Conservation (phyloP, 2,797 vertebrate genomes). For the Columba guinea region DNA sequence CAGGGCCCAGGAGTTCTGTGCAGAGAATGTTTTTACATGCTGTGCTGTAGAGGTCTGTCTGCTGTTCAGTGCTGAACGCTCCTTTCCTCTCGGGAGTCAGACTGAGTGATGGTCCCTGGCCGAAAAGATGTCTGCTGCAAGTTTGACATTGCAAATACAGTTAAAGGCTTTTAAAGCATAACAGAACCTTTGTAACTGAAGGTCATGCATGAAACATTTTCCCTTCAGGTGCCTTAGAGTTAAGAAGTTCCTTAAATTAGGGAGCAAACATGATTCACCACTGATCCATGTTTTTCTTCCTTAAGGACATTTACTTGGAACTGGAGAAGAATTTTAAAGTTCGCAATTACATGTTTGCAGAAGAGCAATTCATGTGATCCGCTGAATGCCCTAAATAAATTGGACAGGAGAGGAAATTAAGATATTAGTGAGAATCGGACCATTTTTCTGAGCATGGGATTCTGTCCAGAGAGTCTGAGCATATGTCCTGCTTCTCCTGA, state of each 20-base stretch:
- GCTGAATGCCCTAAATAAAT: constrained; percentile 16
- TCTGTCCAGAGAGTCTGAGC: constrained; percentile 15
- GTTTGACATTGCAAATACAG: background rate
- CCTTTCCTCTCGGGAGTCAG: background rate
- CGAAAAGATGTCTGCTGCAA: background rate
- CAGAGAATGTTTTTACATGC: constrained; percentile 19
- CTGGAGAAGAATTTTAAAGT: constrained; percentile 10
- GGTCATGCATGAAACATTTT: constrained; percentile 34
- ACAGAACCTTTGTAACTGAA: background rate
- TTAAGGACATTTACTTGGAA: constrained; percentile 27
- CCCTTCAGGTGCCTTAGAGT: background rate
- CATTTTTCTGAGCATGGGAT: constrained; percentile 2
- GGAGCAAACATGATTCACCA: background rate
- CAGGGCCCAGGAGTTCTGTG: background rate
- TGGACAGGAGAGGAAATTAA: constrained; percentile 37
- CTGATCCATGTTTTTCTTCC: constrained; percentile 24
- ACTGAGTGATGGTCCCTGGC: background rate
- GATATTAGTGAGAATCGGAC: constrained; percentile 1
- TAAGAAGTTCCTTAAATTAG: constrained; percentile 5
- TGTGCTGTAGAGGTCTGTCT: background rate
- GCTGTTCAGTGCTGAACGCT: background rate
- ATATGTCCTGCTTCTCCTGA: background rate
- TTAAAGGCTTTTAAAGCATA: background rate
- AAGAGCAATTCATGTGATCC: background rate
- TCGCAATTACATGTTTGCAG: constrained; percentile 27